Evolutionary conservation across 2,797 vertebrate genomes (phyloP), one percentile per base, ranked within the genome.

Genomic region (Rallus crepitans): DNA sequence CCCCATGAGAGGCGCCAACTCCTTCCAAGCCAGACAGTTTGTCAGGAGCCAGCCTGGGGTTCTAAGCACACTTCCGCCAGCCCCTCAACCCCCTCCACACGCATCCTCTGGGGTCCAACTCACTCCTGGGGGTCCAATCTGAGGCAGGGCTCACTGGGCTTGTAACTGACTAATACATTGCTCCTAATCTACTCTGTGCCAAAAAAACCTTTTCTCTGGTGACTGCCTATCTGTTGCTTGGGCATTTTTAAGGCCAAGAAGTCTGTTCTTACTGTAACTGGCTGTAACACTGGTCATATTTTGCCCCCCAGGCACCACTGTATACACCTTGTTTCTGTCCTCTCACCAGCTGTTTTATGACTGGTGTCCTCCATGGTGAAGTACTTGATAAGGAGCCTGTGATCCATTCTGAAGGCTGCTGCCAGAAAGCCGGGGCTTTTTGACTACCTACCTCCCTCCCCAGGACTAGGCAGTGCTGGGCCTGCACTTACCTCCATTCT

Each of bases 1-100:
- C 18, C 5, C 5, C 3, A 45, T 1, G 0, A 1, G 3, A 60
- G 17, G 19, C 15, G 8, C 7, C 2, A 2, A 10, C 7, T 70
- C 42, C 30, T 73, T 50, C 31, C 9, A 61, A 45, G 55, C 7
- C 59, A 59, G 17, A 28, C 19, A 8, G 4, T 7, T 90, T 1
- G 1, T 20, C 48, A 30, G 37, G 37, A 69, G 25, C 18, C 7
- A 7, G 4, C 31, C 50, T 0, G 2, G 11, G 9, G 3, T 18
- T 45, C 40, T 28, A 35, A 69, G 56, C 23, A 72, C 17, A 61
- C 2, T 5, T 11, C n/a, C 2, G 0, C 0, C 1, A 64, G 45
- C 12, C 24, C 63, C 12, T 28, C 11, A 2, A 8, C 12, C 12
- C 10, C 19, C 66, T 39, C 30, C 9, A 52, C 39, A 25, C 60